These are phyloP conservation scores for Subanguina moxae DNA, from an alignment of 1,140 invertebrate genomes.

Conservation along the genomic window DNA sequence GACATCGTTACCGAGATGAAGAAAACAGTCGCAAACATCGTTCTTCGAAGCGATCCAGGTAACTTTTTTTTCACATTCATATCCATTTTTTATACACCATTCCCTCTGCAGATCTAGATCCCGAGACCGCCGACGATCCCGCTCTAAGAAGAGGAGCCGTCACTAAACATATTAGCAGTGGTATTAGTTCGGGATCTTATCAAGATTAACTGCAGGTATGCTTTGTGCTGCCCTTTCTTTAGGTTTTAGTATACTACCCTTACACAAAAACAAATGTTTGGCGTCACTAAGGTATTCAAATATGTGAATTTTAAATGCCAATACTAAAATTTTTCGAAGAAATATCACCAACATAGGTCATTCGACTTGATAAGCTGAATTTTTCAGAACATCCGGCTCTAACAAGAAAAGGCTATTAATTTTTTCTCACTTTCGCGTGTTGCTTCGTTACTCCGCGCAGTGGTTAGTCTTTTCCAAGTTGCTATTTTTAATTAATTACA, in stretches of 20 bases:
- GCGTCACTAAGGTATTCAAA: background rate
- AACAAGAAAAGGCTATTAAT: too few relatives aligned
- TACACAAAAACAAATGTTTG: constrained; percentile 1
- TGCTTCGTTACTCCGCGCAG: too few relatives aligned
- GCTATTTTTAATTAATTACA: too few relatives aligned
- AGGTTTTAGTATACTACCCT: too few relatives aligned
- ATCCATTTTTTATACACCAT: background rate
- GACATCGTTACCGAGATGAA: constrained; percentile 2
- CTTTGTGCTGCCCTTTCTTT: background rate
- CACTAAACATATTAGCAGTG: background rate
- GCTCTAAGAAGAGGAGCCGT: background rate
- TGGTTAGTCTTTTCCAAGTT: too few relatives aligned
- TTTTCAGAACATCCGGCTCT: too few relatives aligned
- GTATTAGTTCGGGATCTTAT: constrained; percentile 1
- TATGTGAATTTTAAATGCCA: background rate
- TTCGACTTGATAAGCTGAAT: too few relatives aligned
- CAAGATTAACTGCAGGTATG: constrained; percentile 8
- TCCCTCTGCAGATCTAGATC: background rate
- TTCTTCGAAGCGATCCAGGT: constrained; percentile 11
- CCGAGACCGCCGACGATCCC: constrained; percentile 9
- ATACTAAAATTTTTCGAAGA: too few relatives aligned
- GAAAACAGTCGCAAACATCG: background rate
- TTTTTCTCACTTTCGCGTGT: too few relatives aligned
- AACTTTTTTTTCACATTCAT: background rate
- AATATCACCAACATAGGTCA: too few relatives aligned